Percentiles rank a stretch among this genome's conserved stretches.
Conservation (phyloP, 2,797 vertebrate species). For the Martes flavigula region DNA sequence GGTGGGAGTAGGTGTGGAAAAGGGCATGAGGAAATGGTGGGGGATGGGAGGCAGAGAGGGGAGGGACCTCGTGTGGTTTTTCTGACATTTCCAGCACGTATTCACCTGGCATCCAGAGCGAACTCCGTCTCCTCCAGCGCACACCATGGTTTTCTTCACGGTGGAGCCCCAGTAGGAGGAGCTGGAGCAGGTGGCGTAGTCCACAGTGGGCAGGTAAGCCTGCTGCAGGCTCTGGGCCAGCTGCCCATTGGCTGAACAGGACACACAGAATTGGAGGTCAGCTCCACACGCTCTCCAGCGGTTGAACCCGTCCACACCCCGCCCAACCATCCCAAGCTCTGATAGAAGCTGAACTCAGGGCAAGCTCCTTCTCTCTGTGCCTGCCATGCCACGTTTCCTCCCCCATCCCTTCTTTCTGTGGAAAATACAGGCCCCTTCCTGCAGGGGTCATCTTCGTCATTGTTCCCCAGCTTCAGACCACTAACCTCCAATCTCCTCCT, state of each 20-base stretch:
- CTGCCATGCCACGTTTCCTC: not conserved
- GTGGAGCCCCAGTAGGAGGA: slow-evolving; percentile 90
- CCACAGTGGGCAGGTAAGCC: slow-evolving; percentile 90
- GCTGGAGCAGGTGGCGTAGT: slow-evolving; percentile 86
- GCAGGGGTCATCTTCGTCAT: not conserved
- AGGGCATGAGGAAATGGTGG: not conserved
- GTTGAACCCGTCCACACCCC: not conserved
- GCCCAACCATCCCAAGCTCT: not conserved
- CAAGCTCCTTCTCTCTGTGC: not conserved
- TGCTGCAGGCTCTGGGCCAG: slow-evolving; percentile 89
- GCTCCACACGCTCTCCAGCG: not conserved
- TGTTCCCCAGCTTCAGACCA: not conserved
- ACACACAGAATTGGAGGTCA: slow-evolving; percentile 6
- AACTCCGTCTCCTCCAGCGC: slow-evolving; percentile 88
- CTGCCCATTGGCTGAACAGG: slow-evolving; percentile 86
- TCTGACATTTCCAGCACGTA: not conserved
- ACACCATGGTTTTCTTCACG: slow-evolving; percentile 92
- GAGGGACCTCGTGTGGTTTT: not conserved
- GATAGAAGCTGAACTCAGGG: not conserved
- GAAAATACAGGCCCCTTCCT: not conserved
- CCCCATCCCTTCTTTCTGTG: not conserved
- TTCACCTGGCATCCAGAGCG: slow-evolving; percentile 91
- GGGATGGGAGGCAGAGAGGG: not conserved
- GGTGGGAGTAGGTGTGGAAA: not conserved
- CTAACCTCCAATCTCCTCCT: not conserved